Evolutionary conservation across 2,113 vertebrate genomes (phyloP).

Genomic region (Syrmaticus mikado): DNA sequence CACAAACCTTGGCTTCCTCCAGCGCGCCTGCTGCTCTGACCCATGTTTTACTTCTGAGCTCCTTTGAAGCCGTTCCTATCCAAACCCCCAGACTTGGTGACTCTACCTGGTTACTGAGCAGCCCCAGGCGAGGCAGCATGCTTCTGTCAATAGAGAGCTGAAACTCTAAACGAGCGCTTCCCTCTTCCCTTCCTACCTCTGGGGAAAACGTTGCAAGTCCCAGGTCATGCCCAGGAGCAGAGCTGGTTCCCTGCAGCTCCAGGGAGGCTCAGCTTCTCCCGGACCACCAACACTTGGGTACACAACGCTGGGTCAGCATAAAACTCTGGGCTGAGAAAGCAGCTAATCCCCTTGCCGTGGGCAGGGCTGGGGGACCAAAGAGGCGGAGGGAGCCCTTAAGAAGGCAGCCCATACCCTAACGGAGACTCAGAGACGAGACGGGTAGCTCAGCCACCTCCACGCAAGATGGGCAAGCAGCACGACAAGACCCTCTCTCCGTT

Average conservation of each 20-base stretch:
- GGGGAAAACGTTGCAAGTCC: background rate
- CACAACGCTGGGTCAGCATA: accelerated
- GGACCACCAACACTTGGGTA: background rate
- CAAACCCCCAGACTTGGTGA: background rate
- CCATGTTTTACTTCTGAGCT: slow-evolving; percentile 19
- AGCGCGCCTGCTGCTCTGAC: slow-evolving; percentile 43
- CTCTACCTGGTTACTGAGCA: slow-evolving; percentile 39
- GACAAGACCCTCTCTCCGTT: accelerated
- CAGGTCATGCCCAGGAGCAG: background rate
- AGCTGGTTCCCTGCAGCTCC: background rate
- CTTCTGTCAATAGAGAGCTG: slow-evolving; percentile 23
- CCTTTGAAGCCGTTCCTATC: slow-evolving; percentile 55
- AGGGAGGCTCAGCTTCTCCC: background rate
- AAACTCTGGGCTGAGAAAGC: background rate
- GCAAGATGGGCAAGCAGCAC: background rate
- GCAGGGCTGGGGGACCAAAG: background rate
- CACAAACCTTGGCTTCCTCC: slow-evolving; percentile 52
- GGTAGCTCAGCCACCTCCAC: background rate
- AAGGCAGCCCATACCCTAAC: background rate
- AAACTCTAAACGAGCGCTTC: background rate
- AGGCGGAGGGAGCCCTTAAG: accelerated
- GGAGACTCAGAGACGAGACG: accelerated
- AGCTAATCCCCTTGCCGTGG: accelerated
- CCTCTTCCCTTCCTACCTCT: background rate
- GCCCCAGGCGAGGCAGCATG: background rate